A percentile compares a stretch with the other conserved stretches of the same genome.
phyloP scores from a whole-genome alignment of 2,797 vertebrate species.

The Urosaurus nigricauda region DNA sequence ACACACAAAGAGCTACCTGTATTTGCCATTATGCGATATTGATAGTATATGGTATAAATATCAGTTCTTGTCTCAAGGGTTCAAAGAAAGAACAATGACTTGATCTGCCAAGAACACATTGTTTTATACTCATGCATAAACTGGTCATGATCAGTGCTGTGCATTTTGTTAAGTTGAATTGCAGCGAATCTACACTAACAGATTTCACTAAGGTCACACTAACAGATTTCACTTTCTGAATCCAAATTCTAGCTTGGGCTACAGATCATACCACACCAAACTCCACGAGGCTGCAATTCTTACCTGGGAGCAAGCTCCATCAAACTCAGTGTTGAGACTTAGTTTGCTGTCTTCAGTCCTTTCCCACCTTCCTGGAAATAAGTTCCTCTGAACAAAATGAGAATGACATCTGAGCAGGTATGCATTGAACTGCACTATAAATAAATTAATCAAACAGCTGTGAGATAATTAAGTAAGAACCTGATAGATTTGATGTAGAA shows the following conservation, averaged over 20 bases:
- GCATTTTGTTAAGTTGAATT: background rate
- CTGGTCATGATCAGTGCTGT: constrained; percentile 18
- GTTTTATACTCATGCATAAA: constrained; percentile 17
- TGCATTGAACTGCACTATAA: background rate
- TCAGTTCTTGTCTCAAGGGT: constrained; percentile 4
- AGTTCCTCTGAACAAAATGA: background rate
- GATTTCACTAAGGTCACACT: background rate
- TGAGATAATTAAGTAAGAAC: background rate
- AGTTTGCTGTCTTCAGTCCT: background rate
- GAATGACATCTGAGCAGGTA: background rate
- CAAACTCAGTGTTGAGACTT: background rate
- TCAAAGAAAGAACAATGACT: constrained; percentile 22
- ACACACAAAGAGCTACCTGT: background rate
- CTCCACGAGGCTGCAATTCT: background rate
- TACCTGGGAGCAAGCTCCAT: background rate
- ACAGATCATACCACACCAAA: background rate
- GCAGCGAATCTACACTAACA: background rate
- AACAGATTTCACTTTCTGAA: background rate
- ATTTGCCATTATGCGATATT: background rate
- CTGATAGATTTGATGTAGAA: background rate
- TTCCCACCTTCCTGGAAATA: background rate
- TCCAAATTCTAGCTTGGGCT: background rate
- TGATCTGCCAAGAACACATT: background rate
- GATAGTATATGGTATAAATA: background rate
- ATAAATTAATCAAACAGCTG: background rate